Conservation (phyloP, 2,888 invertebrate genomes). For the Congeria kusceri region DNA sequence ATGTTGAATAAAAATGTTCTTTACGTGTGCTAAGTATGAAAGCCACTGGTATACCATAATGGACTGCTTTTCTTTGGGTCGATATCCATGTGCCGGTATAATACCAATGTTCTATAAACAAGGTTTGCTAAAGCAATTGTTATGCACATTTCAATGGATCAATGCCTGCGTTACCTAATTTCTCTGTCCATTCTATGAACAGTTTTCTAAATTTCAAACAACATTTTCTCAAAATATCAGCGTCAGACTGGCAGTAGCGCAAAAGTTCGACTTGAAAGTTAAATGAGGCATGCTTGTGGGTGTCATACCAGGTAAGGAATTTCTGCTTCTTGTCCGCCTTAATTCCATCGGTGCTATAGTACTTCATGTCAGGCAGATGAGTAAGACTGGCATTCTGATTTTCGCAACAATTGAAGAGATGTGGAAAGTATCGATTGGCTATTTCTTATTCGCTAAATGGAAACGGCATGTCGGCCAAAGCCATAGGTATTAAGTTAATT, state of each 20-base stretch:
- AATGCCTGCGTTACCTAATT: conserved; percentile 15
- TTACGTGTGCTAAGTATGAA: conserved; percentile 21
- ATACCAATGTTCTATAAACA: conserved; percentile 37
- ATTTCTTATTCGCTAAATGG: conserved; percentile 32
- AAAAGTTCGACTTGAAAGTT: conserved; percentile 32
- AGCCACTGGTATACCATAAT: conserved; percentile 44
- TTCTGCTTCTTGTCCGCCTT: background rate
- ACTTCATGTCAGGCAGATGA: background rate
- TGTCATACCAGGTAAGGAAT: background rate
- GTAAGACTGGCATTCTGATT: background rate
- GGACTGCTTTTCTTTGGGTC: conserved; percentile 47
- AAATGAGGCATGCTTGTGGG: background rate
- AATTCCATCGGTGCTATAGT: background rate
- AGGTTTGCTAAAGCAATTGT: conserved; percentile 45
- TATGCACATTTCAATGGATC: conserved; percentile 40
- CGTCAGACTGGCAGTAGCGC: conserved; percentile 10
- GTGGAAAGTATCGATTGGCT: conserved; percentile 42
- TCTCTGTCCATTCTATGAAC: background rate
- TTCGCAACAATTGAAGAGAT: conserved; percentile 27
- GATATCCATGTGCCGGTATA: conserved; percentile 46
- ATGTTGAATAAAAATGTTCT: conserved; percentile 18
- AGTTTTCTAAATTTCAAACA: background rate
- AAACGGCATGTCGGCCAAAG: conserved; percentile 23
- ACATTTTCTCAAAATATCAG: conserved; percentile 9
- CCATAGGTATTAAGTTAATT: conserved; percentile 6